A percentile compares a stretch with the other conserved stretches of the same genome.
Conservation (phyloP, 2,888 invertebrate species). For the Tiliacea aurago region DNA sequence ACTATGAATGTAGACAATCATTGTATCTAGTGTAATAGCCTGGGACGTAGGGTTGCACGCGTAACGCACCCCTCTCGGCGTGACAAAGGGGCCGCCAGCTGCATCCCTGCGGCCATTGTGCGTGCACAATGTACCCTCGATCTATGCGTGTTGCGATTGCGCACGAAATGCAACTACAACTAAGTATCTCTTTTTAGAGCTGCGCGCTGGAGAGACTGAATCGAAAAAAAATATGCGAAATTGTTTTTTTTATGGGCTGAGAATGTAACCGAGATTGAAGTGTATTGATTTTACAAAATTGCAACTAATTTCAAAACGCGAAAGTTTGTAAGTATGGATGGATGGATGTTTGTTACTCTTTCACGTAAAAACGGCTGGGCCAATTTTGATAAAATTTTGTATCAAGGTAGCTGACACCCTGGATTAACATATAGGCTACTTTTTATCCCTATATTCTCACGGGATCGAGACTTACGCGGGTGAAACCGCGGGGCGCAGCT, state of each 20-base stretch:
- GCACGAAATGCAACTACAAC: slow-evolving; percentile 45
- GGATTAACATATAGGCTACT: too few relatives aligned
- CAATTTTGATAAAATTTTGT: too few relatives aligned
- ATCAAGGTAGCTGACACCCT: too few relatives aligned
- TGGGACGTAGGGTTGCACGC: slow-evolving; percentile 43
- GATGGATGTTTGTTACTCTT: too few relatives aligned
- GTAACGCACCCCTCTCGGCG: slow-evolving; percentile 52
- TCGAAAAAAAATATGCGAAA: background rate
- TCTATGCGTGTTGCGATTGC: slow-evolving; percentile 65
- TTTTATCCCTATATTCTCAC: too few relatives aligned
- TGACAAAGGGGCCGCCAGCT: slow-evolving; percentile 72
- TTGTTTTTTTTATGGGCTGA: background rate
- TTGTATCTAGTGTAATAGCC: slow-evolving; percentile 37
- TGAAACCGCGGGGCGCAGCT: too few relatives aligned
- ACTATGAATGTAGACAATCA: slow-evolving; percentile 40
- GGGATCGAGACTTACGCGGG: too few relatives aligned
- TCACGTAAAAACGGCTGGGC: too few relatives aligned
- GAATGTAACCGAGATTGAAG: background rate
- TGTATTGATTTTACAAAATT: background rate
- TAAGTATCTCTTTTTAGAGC: slow-evolving; percentile 21
- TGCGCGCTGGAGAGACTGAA: background rate
- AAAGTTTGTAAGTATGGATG: too few relatives aligned
- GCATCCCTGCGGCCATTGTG: slow-evolving; percentile 70
- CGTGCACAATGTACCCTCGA: slow-evolving; percentile 70
- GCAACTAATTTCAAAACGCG: background rate